Evolutionary conservation across 2,888 invertebrate genomes (phyloP), one percentile per base, ranked within the genome.

Genomic region (Protodeltote pygarga): DNA sequence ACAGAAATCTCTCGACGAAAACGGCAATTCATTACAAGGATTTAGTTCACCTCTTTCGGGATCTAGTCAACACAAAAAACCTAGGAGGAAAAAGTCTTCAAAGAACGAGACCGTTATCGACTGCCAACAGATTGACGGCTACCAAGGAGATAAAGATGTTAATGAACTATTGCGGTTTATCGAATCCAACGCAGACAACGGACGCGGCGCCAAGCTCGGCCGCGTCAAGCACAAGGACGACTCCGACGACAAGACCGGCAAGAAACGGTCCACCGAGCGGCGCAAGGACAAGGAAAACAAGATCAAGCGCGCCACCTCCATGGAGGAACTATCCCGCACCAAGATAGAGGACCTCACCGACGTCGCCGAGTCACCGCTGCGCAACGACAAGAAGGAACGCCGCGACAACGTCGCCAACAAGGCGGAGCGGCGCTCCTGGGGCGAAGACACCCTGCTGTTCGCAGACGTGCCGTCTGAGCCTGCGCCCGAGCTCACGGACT

Each of bases 301-400:
- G 72, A 63, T 94, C 47, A 94, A 95, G 77, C 95, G 96, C 63
- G 95, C 96, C 59, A 95, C 95, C 77, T 96, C 96, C 17, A 87
- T 97, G 68, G 96, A 97, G 81, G 97, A 97, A 86, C 93, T 96
- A 61, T 96, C 96, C 32, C 95, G 95, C 65, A 94, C 95, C 46
- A 95, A 94, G 82, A 91, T 96, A 60, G 95, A 95, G 73, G 95
- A 95, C 73, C 92, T 95, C 59, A 95, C 95, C 17, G 93, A 92
- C 44, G 40, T 27, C 33, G 60, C 79, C 63, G 83, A 70, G 87
- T 93, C 59, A 45, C 77, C 66, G 42, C 38, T 54, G 33, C 57
- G 61, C 38, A 50, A 17, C 52, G 65, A 55, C 42, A 60, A 64
- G 50, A 60, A 63, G 46, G 66, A 64, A 47, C 62, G 60, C 5